Evolutionary conservation across 2,888 invertebrate species (phyloP).

Genomic region (Chesias legatella): DNA sequence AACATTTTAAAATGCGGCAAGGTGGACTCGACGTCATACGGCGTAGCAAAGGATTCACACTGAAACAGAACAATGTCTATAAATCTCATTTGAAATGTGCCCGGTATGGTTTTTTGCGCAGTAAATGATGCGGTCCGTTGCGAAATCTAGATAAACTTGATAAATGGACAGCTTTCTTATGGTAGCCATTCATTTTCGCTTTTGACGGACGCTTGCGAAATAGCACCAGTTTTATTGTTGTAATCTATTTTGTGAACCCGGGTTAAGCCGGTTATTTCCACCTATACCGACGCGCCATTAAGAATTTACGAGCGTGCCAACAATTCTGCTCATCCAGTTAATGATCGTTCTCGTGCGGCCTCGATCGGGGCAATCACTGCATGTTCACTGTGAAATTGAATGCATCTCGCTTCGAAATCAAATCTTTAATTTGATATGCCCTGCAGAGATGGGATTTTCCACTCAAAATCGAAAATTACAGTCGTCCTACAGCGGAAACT

Average conservation of each 20-base stretch:
- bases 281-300: slow-evolving; percentile 33
- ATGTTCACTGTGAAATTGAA: slow-evolving; percentile 15
- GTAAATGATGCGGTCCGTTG: slow-evolving; percentile 59
- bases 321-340: slow-evolving; percentile 26
- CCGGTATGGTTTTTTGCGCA: slow-evolving; percentile 49
- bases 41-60: background rate
- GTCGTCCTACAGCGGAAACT: slow-evolving; percentile 33
- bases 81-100: slow-evolving; percentile 48
- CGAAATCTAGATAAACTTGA: slow-evolving; percentile 66
- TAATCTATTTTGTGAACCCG: slow-evolving; percentile 38
- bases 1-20: slow-evolving; percentile 17
- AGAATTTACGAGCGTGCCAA: slow-evolving; percentile 34
- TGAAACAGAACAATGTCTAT: slow-evolving; percentile 33
- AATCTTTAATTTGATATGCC: slow-evolving; percentile 5
- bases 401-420: slow-evolving; percentile 5
- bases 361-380: slow-evolving; percentile 23
- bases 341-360: slow-evolving; percentile 21
- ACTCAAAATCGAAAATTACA: slow-evolving; percentile 8
- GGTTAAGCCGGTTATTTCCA: slow-evolving; percentile 21
- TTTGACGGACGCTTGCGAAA: slow-evolving; percentile 50
- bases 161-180: slow-evolving; percentile 57
- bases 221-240: slow-evolving; percentile 39
- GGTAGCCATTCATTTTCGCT: slow-evolving; percentile 48
- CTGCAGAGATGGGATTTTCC: slow-evolving; percentile 3
- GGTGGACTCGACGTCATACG: background rate